Percentiles rank a stretch among this genome's conserved stretches.
These are phyloP conservation scores for Scomberomorus guttatus DNA, from an alignment of 2,797 vertebrate genomes.

Conservation along the genomic window DNA sequence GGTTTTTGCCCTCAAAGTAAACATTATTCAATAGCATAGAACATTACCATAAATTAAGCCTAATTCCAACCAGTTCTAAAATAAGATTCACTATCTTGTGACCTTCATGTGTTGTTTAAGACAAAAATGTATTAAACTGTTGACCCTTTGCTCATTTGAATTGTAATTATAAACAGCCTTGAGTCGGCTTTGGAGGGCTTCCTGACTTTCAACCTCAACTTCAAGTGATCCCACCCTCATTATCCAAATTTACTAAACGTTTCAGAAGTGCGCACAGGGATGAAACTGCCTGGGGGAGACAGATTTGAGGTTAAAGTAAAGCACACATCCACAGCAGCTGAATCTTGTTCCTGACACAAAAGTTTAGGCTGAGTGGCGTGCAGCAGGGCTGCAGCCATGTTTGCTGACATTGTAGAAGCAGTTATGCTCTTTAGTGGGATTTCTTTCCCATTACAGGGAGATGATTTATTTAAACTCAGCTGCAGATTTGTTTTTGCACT, in stretches of 20 bases:
- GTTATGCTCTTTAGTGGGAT: conserved; percentile 29
- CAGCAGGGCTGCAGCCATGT: conserved; percentile 17
- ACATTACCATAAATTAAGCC: conserved; percentile 69
- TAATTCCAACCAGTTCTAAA: conserved; percentile 30
- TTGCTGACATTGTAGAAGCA: conserved; percentile 50
- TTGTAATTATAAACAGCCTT: conserved; percentile 62
- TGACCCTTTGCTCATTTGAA: conserved; percentile 61
- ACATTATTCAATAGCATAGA: conserved; percentile 56
- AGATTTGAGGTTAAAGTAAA: conserved; percentile 20
- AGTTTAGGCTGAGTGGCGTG: conserved; percentile 23
- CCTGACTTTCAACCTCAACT: conserved; percentile 57
- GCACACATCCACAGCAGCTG: conserved; percentile 1
- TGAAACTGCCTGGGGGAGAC: not conserved
- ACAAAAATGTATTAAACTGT: conserved; percentile 29
- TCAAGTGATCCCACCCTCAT: conserved; percentile 37
- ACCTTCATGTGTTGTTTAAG: conserved; percentile 57
- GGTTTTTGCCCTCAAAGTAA: conserved; percentile 62
- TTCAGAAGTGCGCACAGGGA: conserved; percentile 10
- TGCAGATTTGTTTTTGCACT: conserved; percentile 64
- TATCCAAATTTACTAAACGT: conserved; percentile 49
- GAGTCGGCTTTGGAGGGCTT: conserved; percentile 51
- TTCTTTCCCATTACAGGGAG: conserved; percentile 37
- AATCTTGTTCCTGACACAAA: conserved; percentile 27
- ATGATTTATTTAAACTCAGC: conserved; percentile 65
- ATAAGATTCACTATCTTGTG: conserved; percentile 36